Percentiles rank a stretch among this genome's conserved stretches.
Conservation (phyloP, 2,113 vertebrate genomes). For the Grantiella picta region DNA sequence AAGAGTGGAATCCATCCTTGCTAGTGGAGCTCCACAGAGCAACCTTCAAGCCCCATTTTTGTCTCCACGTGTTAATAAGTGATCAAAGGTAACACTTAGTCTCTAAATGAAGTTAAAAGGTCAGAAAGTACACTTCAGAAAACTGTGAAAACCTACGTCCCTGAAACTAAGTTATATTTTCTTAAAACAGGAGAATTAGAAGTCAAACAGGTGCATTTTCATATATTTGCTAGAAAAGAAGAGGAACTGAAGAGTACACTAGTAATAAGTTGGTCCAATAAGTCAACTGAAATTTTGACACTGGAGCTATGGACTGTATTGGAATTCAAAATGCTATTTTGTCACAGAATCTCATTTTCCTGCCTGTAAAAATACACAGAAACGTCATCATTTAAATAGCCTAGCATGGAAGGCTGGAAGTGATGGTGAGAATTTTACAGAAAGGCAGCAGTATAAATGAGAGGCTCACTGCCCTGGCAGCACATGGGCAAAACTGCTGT, state of each 20-base stretch:
- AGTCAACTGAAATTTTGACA: not conserved
- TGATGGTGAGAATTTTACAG: not conserved
- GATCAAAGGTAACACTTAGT: not conserved
- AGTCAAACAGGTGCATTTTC: not conserved
- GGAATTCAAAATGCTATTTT: not conserved
- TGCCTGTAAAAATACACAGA: not conserved
- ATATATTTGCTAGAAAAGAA: not conserved
- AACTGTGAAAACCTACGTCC: not conserved
- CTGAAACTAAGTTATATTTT: not conserved
- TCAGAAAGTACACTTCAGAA: not conserved
- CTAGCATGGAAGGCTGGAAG: not conserved
- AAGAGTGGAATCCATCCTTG: not conserved
- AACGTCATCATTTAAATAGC: not conserved
- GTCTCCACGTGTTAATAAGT: not conserved
- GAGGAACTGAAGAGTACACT: not conserved
- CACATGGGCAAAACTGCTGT: fast-evolving
- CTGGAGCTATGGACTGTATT: not conserved
- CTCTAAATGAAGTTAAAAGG: not conserved
- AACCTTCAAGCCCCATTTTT: not conserved
- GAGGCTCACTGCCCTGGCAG: not conserved
- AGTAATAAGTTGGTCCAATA: not conserved
- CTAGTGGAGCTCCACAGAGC: not conserved
- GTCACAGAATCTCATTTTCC: not conserved
- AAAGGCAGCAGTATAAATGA: not conserved
- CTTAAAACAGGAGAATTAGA: not conserved